phyloP scores from a whole-genome alignment of 2,797 vertebrate species.

The Pteropus rufus region DNA sequence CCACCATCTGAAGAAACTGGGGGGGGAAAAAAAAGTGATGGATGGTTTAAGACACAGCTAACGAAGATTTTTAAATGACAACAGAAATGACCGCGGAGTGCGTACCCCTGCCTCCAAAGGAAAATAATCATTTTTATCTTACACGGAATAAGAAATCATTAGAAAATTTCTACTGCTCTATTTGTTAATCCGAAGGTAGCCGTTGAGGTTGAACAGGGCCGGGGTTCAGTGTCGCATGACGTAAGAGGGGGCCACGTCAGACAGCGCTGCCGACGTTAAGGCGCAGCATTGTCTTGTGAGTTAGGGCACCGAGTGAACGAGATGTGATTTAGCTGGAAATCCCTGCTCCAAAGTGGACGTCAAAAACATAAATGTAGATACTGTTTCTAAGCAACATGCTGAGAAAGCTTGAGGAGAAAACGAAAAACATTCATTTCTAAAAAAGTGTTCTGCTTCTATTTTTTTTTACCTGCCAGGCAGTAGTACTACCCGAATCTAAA shows the following conservation, averaged over 20 bases:
- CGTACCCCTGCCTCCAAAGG: neutral
- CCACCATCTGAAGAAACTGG: constrained; percentile 86
- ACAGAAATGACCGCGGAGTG: neutral
- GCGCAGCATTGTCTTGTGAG: neutral
- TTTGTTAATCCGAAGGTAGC: neutral
- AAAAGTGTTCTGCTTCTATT: neutral
- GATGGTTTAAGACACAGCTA: neutral
- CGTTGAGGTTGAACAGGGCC: neutral
- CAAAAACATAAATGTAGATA: neutral
- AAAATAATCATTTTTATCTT: neutral
- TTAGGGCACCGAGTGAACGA: neutral
- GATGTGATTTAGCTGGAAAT: neutral
- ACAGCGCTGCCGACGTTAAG: fast-evolving
- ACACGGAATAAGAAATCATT: neutral
- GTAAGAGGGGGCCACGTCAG: neutral
- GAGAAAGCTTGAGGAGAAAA: neutral
- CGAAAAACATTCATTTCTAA: neutral
- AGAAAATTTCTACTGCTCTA: neutral
- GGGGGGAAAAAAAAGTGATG: constrained; percentile 22
- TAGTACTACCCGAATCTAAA: neutral
- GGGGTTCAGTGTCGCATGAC: fast-evolving
- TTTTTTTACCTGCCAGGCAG: neutral
- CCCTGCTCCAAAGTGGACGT: neutral
- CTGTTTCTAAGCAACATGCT: neutral
- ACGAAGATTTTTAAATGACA: neutral